Percentiles rank a stretch among this genome's conserved stretches.
These are phyloP conservation scores for Oxyscelio sp. DNA, from an alignment of 2,888 invertebrate genomes.

Conservation along the genomic window DNA sequence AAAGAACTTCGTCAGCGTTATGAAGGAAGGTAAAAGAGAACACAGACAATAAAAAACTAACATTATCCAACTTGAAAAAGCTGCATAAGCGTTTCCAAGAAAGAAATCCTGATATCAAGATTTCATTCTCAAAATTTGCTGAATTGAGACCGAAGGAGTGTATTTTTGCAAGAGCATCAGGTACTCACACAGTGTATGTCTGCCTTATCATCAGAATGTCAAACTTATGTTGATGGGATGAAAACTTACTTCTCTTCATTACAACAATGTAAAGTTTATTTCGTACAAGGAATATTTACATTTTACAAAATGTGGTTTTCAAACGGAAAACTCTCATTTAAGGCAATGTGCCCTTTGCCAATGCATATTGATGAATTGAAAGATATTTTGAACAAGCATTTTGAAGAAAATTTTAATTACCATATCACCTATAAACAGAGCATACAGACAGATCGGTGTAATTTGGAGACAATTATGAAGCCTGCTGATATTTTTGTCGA, in stretches of 20 bases:
- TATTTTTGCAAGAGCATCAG: constrained; percentile 24
- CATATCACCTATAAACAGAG: no score
- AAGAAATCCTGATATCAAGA: constrained; percentile 17
- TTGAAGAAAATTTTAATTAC: constrained; percentile 35
- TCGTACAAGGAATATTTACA: no score
- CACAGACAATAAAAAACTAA: constrained; percentile 38
- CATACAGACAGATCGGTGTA: no score
- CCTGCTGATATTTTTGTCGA: constrained; percentile 64
- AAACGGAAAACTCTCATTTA: constrained; percentile 8
- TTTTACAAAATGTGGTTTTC: not conserved
- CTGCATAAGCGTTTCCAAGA: constrained; percentile 22
- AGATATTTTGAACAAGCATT: constrained; percentile 20
- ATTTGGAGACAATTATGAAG: constrained; percentile 65
- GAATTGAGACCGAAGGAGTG: no score
- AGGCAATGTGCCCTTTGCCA: no score
- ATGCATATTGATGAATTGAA: constrained; percentile 21
- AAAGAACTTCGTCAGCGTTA: not conserved
- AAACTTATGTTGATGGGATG: constrained; percentile 24
- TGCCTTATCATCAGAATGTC: constrained; percentile 27
- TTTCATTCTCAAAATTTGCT: no score
- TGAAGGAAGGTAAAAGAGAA: not conserved
- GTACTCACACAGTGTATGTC: constrained; percentile 14
- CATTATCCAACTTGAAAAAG: constrained; percentile 19
- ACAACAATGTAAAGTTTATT: constrained; percentile 26
- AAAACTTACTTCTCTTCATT: constrained; percentile 24